phyloP scores from a whole-genome alignment of 2,113 vertebrate genomes.

The Coptodon bakossiorum region DNA sequence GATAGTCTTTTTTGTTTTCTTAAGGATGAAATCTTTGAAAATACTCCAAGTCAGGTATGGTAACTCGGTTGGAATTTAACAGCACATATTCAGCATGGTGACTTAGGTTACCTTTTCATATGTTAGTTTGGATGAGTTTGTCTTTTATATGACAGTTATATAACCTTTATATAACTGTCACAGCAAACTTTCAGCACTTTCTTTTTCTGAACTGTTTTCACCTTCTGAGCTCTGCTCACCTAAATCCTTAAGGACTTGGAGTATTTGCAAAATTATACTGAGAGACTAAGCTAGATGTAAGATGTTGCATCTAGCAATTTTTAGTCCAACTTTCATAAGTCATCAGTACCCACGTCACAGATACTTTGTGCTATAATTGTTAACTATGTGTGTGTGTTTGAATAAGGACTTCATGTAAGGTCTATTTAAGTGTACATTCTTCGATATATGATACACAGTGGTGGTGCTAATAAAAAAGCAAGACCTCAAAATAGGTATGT shows the following conservation, averaged over 20 bases:
- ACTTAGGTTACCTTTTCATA: neutral
- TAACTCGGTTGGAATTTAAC: neutral
- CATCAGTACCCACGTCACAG: neutral
- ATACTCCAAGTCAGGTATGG: neutral
- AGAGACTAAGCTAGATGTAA: slow-evolving; percentile 11
- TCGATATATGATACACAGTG: neutral
- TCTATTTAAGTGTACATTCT: neutral
- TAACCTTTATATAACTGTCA: neutral
- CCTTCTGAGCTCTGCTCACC: neutral
- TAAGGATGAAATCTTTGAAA: neutral
- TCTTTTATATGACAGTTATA: neutral
- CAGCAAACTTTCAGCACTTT: neutral
- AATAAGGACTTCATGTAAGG: neutral
- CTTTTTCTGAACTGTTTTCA: neutral
- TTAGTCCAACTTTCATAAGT: neutral
- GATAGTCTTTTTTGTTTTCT: neutral
- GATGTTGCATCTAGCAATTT: slow-evolving; percentile 1
- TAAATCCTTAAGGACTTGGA: slow-evolving; percentile 22
- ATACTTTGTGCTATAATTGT: neutral
- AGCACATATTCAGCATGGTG: neutral
- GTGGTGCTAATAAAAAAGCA: neutral
- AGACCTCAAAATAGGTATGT: neutral
- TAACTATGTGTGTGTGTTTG: neutral
- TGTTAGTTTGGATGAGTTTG: neutral
- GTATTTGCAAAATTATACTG: slow-evolving; percentile 34